These are phyloP conservation scores for Peromyscus maniculatus DNA, from an alignment of 2,113 vertebrate genomes.

Conservation along the genomic window DNA sequence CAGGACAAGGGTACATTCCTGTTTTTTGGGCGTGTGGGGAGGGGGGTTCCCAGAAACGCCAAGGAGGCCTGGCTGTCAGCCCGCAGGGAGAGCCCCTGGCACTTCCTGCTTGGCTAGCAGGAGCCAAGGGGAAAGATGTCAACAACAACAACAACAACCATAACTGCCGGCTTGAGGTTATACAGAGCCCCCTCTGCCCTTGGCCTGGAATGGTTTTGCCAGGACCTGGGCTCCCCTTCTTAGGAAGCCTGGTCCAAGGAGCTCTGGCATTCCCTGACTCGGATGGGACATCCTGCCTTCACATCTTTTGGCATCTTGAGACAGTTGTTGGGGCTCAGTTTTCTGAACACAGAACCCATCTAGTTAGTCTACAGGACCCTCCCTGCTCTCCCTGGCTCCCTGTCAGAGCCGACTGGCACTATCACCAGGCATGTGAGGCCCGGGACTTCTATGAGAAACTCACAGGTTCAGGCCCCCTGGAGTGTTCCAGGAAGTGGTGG, in stretches of 20 bases:
- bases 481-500: background rate
- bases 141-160: background rate
- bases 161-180: background rate
- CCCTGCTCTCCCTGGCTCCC: background rate
- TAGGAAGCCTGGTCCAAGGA: accelerated
- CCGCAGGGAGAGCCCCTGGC: background rate
- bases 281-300: accelerated
- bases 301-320: background rate
- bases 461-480: too few relatives aligned
- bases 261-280: accelerated
- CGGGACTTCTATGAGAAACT: background rate
- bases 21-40: slow-evolving; percentile 24
- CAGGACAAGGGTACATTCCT: slow-evolving; percentile 58
- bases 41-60: slow-evolving; percentile 66
- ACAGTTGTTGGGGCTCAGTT: background rate
- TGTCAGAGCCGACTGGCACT: background rate
- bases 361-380: background rate
- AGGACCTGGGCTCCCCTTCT: background rate
- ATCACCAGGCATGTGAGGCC: background rate
- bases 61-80: slow-evolving; percentile 42
- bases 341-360: background rate
- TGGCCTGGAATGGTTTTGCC: background rate
- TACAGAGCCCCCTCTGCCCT: background rate
- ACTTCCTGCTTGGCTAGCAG: slow-evolving; percentile 34
- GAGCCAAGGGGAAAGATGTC: background rate